Base-by-base conservation (phyloP, 2,113 vertebrate species). In the Gymnarchus niloticus region DNA sequence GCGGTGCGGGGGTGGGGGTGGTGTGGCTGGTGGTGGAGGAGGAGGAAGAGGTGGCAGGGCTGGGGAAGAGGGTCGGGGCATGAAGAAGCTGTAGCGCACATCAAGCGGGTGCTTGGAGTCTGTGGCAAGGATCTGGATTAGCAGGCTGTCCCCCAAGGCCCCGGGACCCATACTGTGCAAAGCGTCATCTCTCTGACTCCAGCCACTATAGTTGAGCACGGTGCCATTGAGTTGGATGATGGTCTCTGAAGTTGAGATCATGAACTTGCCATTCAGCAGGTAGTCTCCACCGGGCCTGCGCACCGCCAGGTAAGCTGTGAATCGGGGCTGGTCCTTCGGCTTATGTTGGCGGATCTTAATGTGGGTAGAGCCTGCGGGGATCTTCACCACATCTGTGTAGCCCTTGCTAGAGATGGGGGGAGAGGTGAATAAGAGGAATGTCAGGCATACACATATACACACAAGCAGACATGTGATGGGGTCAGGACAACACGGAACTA, bases 331-430 rank as follows among this genome's bases (percentile, higher is more conserved):
- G 87, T 97, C 97, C 93, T 97, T 98, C 83, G 93, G 88, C 91
- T 98, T 98, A 95, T 98, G 96, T 90, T 99, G 98, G n/a, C 97
- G 95, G 17, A 99, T 95, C 91, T 99, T 99, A 87, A 99, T 95
- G 87, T 99, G 97, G 0, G 97, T 98, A 1, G 97, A 97, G 17
- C 98, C 98, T 84, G 95, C 95, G 0, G 98, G 98, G 88, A 99
- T 97, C 92, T 96, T 97, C 87, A 99, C 97, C 44, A 99, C 94
- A 0, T 99, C 98, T 0, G 97, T 99, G 93, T 99, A 99, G 88
- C 98, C 98, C 88, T 99, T 98, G 92, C 98, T 99, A 89, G 83
- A 90, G n/a, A 8, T 76, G 44, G 61, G 54, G 46, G 80, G 46
- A 41, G 46, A 8, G 23, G 48, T 28, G 33, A 46, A 0, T 1